Evolutionary conservation across 2,888 invertebrate genomes (phyloP), one percentile per base, ranked within the genome.

Genomic region (Eilema griseolum): DNA sequence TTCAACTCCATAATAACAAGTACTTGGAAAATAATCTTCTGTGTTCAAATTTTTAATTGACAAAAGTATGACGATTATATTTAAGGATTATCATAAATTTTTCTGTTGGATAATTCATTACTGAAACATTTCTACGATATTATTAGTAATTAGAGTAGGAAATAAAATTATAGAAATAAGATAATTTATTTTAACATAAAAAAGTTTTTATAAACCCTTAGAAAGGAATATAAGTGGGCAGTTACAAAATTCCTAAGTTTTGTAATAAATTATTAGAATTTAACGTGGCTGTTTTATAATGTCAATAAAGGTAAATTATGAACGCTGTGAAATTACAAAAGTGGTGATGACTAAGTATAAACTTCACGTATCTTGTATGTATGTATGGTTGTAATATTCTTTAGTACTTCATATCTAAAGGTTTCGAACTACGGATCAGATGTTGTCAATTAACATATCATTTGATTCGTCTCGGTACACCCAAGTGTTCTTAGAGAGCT

Each of bases 71-170:
- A 31, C 16, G 4, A 23, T 52, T 46, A 63, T 28, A 64, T 67
- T 69, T 61, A 62, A 59, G 28, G 60, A 1, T 60, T 46, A 23
- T 66, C 11, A 52, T 46, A 68, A 71, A 71, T 56, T 70, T 75
- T 56, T 46, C 23, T 61, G 11, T 62, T 72, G 56, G 64, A 64
- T 28, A 67, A 61, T 12, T 26, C 28, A 65, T 67, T 57, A 66
- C n/a, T 20, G 26, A 61, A 60, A 62, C 8, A 70, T 61, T 59
- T 67, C 46, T 8, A 20, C 46, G 7, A 46, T 24, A 24, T 57
- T 57, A 24, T 24, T n/a, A 4, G 26, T 59, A 59, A 59, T 59
- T 59, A 59, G 24, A 52, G n/a, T n/a, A 52, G n/a, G 1, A n/a
- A 16, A n/a, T n/a, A 52, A n/a, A 52, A n/a, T 52, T 52, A 61